A percentile compares a stretch with the other conserved stretches of the same genome.
Evolutionary conservation across 1,140 invertebrate species (phyloP).

Genomic region (Cydia pomonella): DNA sequence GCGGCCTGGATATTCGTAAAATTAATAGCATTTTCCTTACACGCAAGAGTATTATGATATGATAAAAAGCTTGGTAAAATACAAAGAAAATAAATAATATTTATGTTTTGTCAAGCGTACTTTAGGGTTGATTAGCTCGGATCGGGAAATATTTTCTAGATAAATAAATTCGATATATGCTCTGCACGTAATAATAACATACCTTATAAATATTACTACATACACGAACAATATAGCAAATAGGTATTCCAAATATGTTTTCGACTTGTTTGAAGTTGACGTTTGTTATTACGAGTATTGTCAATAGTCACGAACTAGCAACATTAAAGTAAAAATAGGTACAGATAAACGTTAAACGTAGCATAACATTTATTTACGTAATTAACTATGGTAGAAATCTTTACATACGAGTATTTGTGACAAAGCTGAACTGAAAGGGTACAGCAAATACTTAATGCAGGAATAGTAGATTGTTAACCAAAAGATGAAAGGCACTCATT

Average conservation of each 20-base stretch:
- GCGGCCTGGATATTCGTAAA: background rate
- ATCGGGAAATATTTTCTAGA: slow-evolving; percentile 7
- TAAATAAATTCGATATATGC: background rate
- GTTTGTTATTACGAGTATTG: too few species aligned
- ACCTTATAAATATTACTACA: background rate
- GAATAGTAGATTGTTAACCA: too few species aligned
- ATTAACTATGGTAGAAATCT: too few species aligned
- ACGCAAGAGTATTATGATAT: background rate
- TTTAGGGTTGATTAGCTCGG: slow-evolving; percentile 1
- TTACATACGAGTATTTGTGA: too few species aligned
- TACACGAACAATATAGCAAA: background rate
- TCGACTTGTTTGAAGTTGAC: too few species aligned
- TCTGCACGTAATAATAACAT: background rate
- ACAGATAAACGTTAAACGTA: too few species aligned
- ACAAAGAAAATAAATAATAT: slow-evolving; percentile 6
- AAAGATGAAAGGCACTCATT: too few species aligned
- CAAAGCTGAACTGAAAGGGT: too few species aligned
- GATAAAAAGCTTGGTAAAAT: slow-evolving; percentile 20
- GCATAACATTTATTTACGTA: too few species aligned
- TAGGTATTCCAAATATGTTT: too few species aligned
- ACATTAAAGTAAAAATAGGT: too few species aligned
- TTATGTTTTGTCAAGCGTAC: slow-evolving; percentile 15
- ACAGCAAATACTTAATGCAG: background rate
- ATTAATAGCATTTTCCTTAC: slow-evolving; percentile 1
- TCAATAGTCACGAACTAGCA: too few species aligned